Conservation (phyloP, 2,888 invertebrate genomes). For the Thumatha senex region DNA sequence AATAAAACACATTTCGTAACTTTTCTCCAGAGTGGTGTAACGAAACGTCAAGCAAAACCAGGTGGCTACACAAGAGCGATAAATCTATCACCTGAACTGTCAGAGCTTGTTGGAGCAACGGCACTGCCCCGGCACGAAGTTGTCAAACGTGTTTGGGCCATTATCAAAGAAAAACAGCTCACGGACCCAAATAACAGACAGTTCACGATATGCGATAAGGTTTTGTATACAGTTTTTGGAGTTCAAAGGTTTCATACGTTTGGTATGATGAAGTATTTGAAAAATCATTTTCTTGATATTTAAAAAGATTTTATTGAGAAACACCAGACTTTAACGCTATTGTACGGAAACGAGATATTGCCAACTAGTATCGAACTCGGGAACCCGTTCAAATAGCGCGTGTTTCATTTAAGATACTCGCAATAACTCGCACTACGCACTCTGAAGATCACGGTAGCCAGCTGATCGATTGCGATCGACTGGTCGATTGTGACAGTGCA, state of each 20-base stretch:
- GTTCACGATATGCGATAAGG: constrained; percentile 96
- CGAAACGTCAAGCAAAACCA: constrained; percentile 58
- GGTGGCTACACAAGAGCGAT: constrained; percentile 93
- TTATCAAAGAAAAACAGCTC: constrained; percentile 94
- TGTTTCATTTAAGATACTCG: too few species aligned
- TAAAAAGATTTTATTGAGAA: too few species aligned
- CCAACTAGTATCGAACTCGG: too few species aligned
- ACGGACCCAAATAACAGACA: constrained; percentile 98
- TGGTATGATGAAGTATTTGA: constrained; percentile 98
- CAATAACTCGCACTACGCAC: too few species aligned
- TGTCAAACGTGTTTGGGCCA: constrained; percentile 94
- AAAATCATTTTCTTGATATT: constrained; percentile 89
- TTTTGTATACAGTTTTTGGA: constrained; percentile 94
- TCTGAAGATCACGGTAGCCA: too few species aligned
- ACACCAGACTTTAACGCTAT: too few species aligned
- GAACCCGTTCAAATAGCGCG: too few species aligned
- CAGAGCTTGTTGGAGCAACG: constrained; percentile 92
- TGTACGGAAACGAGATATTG: too few species aligned
- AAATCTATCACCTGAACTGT: constrained; percentile 92
- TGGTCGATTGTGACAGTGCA: too few species aligned
- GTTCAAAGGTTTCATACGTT: constrained; percentile 96
- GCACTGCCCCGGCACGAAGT: constrained; percentile 94
- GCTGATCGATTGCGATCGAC: too few species aligned
- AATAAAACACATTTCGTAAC: too few species aligned
- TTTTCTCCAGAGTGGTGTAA: constrained; percentile 22